Percentiles rank a stretch among this genome's conserved stretches.
Evolutionary conservation across 1,140 invertebrate genomes (phyloP).

Genomic region (Dendrolimus kikuchii): DNA sequence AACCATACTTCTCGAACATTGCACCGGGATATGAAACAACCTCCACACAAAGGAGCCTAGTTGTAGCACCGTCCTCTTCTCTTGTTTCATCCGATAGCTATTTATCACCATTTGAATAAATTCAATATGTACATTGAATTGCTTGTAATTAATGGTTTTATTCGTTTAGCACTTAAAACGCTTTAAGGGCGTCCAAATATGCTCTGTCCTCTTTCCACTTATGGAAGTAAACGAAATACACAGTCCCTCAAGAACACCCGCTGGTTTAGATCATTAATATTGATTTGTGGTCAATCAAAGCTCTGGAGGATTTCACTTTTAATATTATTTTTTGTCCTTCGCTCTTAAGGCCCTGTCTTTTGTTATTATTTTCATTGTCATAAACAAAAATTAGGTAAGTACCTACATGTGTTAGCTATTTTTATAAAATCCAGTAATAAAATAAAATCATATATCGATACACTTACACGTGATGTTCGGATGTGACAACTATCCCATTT

Average conservation of each 20-base stretch:
- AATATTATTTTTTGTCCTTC: slow-evolving; percentile 58
- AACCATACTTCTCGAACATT: slow-evolving; percentile 42
- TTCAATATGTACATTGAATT: slow-evolving; percentile 71
- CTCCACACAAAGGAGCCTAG: slow-evolving; percentile 22
- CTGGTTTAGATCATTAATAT: slow-evolving; percentile 69
- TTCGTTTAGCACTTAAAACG: slow-evolving; percentile 71
- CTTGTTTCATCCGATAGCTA: slow-evolving; percentile 51
- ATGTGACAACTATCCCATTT: too few relatives aligned
- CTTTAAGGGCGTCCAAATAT: slow-evolving; percentile 69
- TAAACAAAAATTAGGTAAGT: too few relatives aligned
- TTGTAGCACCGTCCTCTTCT: slow-evolving; percentile 33
- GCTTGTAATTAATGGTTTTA: slow-evolving; percentile 70
- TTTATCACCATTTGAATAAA: slow-evolving; percentile 72
- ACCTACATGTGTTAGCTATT: too few relatives aligned
- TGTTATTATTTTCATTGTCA: background rate
- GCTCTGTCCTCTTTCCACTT: slow-evolving; percentile 24
- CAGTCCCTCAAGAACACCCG: slow-evolving; percentile 48
- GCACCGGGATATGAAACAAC: slow-evolving; percentile 30
- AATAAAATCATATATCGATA: too few relatives aligned
- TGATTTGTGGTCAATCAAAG: slow-evolving; percentile 72
- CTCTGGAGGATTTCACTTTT: slow-evolving; percentile 67
- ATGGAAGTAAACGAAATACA: slow-evolving; percentile 28
- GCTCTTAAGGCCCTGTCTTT: slow-evolving; percentile 37
- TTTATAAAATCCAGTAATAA: too few relatives aligned
- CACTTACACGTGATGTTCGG: too few relatives aligned